These are phyloP conservation scores for Matsumyia berberina DNA, from an alignment of 2,888 invertebrate genomes.

Conservation along the genomic window DNA sequence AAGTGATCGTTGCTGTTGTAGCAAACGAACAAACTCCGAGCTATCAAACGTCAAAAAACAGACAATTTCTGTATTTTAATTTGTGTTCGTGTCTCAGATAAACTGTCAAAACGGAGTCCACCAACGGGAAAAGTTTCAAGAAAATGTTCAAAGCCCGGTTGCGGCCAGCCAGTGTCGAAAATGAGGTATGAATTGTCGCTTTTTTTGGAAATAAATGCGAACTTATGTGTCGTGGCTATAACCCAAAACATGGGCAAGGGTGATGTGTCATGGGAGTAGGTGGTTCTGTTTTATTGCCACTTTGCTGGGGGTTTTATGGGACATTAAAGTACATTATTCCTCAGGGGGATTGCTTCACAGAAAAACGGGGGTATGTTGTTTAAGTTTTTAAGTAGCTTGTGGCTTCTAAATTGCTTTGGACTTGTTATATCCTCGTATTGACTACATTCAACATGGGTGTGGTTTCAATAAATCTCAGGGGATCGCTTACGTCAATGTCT, in stretches of 20 bases:
- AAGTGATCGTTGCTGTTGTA: constrained; percentile 8
- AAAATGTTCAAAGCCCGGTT: constrained; percentile 83
- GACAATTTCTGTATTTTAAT: not conserved
- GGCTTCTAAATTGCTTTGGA: no score
- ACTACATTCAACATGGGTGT: no score
- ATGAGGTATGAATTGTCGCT: constrained; percentile 80
- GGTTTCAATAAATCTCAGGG: no score
- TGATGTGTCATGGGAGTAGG: constrained; percentile 9
- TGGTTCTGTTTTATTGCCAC: constrained; percentile 8
- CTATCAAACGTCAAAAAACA: constrained; percentile 3
- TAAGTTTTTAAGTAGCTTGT: no score
- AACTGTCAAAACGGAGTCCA: constrained; percentile 80
- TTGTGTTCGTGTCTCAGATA: constrained; percentile 35
- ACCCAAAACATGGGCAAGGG: constrained; percentile 1
- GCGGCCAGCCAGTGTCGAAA: constrained; percentile 80
- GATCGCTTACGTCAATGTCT: no score
- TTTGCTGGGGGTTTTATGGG: not conserved
- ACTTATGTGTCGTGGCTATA: no score
- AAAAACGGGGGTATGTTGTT: not conserved
- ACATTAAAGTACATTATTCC: constrained; percentile 28
- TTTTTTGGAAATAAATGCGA: no score
- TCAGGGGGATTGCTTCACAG: constrained; percentile 2
- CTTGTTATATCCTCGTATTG: no score
- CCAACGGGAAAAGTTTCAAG: constrained; percentile 79
- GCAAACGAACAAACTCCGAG: not conserved